Base-by-base conservation (phyloP, 2,113 vertebrate species). In the Aldabrachelys gigantea region DNA sequence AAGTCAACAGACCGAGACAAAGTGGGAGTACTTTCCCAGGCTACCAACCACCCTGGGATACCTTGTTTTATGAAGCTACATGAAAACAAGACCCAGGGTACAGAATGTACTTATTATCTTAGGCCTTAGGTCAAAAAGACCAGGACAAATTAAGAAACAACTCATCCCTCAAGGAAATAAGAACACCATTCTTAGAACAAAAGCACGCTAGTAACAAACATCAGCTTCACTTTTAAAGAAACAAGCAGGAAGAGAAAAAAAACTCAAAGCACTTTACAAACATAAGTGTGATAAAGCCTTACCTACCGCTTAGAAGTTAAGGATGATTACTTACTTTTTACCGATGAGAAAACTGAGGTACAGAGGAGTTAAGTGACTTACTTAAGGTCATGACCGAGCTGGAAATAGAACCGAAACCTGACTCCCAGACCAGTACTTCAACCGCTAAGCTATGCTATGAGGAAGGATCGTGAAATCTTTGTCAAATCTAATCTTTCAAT, bases 201-300 rank as follows among this genome's bases (percentile, higher is more conserved):
- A 95, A 76, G 4, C 6, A 93, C 14, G 29, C 16, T 38, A 49
- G 8, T 59, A 85, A 90, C 13, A 88, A 90, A 49, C 22, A 84
- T 0, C 88, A 84, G 27, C 96, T 59, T 25, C 8, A 35, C 91
- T 44, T 31, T 16, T 29, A 85, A 92, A 92, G 86, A 5, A 94
- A 82, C 6, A 3, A 91, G 50, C 22, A 3, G 0, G 11, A 81
- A 87, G n/a, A 91, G 25, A 12, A 78, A 93, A 93, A 56, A 85
- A 79, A 8, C 21, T 25, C 24, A 72, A 79, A 91, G 52, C 69
- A 92, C 75, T 87, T 90, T 86, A 87, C 44, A 75, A 90, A 41
- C 10, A 1, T 14, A 17, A 10, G 41, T 89, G 56, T 76, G 47
- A 29, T 65, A 80, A 82, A 65, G 82, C 21, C 56, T 47, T 31